A percentile compares a stretch with the other conserved stretches of the same genome.
These are phyloP conservation scores for Meriones psammophilus DNA, from an alignment of 2,797 vertebrate species.

Conservation along the genomic window DNA sequence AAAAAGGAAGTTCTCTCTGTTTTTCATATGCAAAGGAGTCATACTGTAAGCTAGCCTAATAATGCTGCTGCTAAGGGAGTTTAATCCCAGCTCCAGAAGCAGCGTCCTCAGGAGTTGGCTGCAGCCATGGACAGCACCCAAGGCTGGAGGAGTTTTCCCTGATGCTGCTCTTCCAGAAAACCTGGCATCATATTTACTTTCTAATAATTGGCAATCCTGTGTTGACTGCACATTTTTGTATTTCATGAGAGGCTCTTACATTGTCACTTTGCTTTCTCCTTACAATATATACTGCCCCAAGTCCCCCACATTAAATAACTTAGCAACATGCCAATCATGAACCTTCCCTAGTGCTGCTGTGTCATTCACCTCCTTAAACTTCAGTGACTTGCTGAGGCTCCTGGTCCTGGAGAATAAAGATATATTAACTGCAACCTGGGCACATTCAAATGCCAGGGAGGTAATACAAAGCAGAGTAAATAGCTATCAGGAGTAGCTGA, in stretches of 20 bases:
- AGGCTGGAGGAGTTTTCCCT: constrained; percentile 47
- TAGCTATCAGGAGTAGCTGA: background rate
- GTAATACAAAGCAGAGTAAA: background rate
- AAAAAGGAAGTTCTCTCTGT: constrained; percentile 77
- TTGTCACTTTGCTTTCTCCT: constrained; percentile 72
- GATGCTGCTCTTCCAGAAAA: constrained; percentile 30
- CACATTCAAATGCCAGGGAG: constrained; percentile 16
- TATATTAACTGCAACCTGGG: constrained; percentile 21
- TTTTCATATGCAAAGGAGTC: constrained; percentile 78
- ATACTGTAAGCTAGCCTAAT: constrained; percentile 34
- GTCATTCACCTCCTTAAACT: constrained; percentile 80
- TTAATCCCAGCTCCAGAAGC: constrained; percentile 14
- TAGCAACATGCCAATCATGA: constrained; percentile 78
- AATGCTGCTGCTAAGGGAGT: background rate
- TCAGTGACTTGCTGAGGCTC: constrained; percentile 45
- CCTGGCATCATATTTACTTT: constrained; percentile 60
- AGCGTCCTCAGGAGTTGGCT: background rate
- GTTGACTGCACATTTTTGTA: constrained; percentile 67
- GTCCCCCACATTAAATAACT: constrained; percentile 63
- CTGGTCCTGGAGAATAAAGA: constrained; percentile 68
- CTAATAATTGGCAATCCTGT: constrained; percentile 67
- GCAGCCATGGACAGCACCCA: background rate
- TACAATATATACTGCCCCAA: constrained; percentile 82
- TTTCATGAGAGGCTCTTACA: constrained; percentile 67
- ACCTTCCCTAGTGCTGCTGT: constrained; percentile 43